These are phyloP conservation scores for Atrichornis clamosus DNA, from an alignment of 2,113 vertebrate species.

Conservation along the genomic window DNA sequence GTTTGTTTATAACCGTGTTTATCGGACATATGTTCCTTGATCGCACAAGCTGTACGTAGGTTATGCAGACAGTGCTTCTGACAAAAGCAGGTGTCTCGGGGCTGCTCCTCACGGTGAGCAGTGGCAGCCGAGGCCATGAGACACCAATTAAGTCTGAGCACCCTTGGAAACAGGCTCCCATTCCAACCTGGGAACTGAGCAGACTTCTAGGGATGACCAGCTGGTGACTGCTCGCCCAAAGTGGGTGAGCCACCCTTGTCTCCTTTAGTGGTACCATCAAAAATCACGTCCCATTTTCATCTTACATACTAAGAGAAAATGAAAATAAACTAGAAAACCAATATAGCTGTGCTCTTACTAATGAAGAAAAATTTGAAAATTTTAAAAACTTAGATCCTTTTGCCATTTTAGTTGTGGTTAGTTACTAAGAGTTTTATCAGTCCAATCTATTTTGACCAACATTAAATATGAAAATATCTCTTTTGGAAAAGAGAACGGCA, in stretches of 20 bases:
- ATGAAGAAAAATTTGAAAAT: neutral
- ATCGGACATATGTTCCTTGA: neutral
- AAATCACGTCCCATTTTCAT: neutral
- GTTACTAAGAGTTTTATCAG: neutral
- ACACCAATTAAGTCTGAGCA: neutral
- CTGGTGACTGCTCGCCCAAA: neutral
- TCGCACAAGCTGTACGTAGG: neutral
- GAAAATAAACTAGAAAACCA: neutral
- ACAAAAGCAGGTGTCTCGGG: accelerated
- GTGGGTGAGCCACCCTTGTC: neutral
- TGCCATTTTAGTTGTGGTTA: neutral
- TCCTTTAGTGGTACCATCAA: neutral
- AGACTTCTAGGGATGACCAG: neutral
- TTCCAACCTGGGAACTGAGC: neutral
- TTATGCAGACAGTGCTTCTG: neutral
- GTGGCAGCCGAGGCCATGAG: neutral
- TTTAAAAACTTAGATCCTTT: neutral
- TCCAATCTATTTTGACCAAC: neutral
- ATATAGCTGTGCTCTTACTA: neutral
- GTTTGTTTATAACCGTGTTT: neutral
- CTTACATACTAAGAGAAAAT: accelerated
- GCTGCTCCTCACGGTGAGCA: neutral
- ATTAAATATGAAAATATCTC: neutral
- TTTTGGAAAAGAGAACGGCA: neutral
- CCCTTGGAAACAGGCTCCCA: neutral